Evolutionary conservation across 2,888 invertebrate genomes (phyloP), one percentile per base, ranked within the genome.

Genomic region (Acleris sparsana): DNA sequence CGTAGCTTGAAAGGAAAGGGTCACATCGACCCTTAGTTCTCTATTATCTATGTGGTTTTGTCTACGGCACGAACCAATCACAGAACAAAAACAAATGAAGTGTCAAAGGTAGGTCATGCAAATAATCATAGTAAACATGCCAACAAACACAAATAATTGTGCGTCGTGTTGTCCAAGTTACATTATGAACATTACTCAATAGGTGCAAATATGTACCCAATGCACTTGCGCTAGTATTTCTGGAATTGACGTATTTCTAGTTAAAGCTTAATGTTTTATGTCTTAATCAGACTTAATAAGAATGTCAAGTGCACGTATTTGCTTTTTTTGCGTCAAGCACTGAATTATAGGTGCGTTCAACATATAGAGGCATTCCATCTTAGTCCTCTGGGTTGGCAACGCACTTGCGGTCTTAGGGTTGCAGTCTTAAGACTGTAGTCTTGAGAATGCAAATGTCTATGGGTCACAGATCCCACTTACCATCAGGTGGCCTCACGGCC

Each of bases 21-120:
- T 2, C 20, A 20, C n/a, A n/a, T 20, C 20, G 20, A 2, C 20
- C 20, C 20, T 22, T 22, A 22, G 22, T 22, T 22, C 22, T 22
- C 3, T 22, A 22, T 22, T 2, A 22, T 22, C 25, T 25, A 0
- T 25, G 5, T 25, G 5, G 39, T 39, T 13, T 0, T 39, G 39
- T 46, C 46, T 9, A 33, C 9, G 33, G 33, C 9, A 17, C 46
- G n/a, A 25, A 16, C 4, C 13, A 29, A 2, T 5, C 39, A 20
- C 44, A 17, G 43, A 46, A 46, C 57, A 16, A 55, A 39, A 18
- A 25, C 57, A 84, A 83, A 83, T 80, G 77, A 80, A 75, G 76
- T 75, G 75, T 74, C 75, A 71, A 77, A 82, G 80, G 76, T 79
- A 67, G 85, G 85, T 82, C 82, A 84, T 74, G 70, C 78, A 84